Conservation (phyloP, 1,140 invertebrate genomes). For the Drosophila trapezifrons region DNA sequence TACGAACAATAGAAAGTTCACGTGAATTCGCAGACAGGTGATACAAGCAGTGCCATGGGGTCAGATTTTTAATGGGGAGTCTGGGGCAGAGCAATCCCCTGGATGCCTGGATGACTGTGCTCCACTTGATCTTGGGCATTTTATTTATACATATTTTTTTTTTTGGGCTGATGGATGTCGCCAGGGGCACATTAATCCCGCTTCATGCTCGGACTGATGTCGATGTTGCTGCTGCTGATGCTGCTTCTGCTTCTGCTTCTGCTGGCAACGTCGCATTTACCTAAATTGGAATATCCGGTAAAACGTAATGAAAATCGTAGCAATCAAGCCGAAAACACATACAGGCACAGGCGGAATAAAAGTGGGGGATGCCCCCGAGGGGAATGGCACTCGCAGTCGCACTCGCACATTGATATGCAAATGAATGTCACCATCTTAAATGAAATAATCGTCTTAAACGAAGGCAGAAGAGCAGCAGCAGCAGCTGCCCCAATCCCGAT, state of each 20-base stretch:
- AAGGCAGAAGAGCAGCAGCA: constrained; percentile 43
- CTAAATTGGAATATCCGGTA: constrained; percentile 84
- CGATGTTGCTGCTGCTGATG: constrained; percentile 16
- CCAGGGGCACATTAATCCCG: constrained; percentile 68
- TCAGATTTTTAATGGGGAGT: neutral
- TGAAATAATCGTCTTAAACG: constrained; percentile 82
- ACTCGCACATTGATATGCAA: constrained; percentile 76
- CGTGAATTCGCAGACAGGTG: constrained; percentile 46
- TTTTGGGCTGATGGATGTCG: constrained; percentile 55
- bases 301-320: constrained; percentile 83
- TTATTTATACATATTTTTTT: constrained; percentile 13
- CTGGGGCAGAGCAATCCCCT: constrained; percentile 16
- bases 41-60: neutral
- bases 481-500: constrained; percentile 15
- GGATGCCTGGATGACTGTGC: constrained; percentile 55
- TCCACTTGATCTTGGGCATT: constrained; percentile 74
- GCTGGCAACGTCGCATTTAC: constrained; percentile 83
- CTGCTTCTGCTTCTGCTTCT: constrained; percentile 20
- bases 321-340: constrained; percentile 73
- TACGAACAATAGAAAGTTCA: constrained; percentile 21
- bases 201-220: constrained; percentile 49
- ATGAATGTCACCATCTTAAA: constrained; percentile 83
- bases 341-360: constrained; percentile 28
- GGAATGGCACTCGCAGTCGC: constrained; percentile 23
- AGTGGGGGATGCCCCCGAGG: constrained; percentile 17